These are phyloP conservation scores for Hypselothyrea guttata DNA, from an alignment of 2,888 invertebrate genomes.

Conservation along the genomic window DNA sequence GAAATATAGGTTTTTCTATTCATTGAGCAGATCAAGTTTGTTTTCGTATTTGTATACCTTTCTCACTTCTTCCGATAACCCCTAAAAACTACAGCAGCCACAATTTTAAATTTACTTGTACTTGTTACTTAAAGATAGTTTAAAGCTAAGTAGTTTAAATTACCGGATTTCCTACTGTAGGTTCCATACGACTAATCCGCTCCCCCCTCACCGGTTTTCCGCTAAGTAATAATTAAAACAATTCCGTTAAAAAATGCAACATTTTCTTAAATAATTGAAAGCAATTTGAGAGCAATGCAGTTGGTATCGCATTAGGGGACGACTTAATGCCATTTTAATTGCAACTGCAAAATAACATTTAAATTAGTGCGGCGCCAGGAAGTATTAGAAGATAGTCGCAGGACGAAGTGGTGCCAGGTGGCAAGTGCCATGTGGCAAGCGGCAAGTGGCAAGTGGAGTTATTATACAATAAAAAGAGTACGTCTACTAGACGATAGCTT, in stretches of 20 bases:
- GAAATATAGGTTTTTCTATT: too few relatives aligned
- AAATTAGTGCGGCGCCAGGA: slow-evolving; percentile 65
- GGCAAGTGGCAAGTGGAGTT: slow-evolving; percentile 38
- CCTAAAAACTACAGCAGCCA: too few relatives aligned
- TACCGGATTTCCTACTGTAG: too few relatives aligned
- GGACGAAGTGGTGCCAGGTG: slow-evolving; percentile 10
- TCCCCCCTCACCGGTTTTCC: too few relatives aligned
- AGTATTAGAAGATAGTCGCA: slow-evolving; percentile 30
- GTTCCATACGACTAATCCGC: too few relatives aligned
- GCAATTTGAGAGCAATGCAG: slow-evolving; percentile 57
- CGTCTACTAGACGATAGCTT: not conserved
- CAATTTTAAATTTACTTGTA: too few relatives aligned
- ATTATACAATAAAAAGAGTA: slow-evolving; percentile 24
- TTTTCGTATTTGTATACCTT: too few relatives aligned
- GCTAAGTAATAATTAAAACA: too few relatives aligned
- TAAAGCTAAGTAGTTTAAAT: too few relatives aligned
- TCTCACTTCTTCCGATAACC: too few relatives aligned
- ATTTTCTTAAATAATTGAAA: slow-evolving; percentile 4
- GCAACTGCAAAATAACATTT: slow-evolving; percentile 65
- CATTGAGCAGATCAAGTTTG: too few relatives aligned
- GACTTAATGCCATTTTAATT: slow-evolving; percentile 68
- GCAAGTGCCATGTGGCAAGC: not conserved
- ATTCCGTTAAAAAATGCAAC: not conserved
- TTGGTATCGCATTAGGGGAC: slow-evolving; percentile 17
- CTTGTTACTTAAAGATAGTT: too few relatives aligned